phyloP scores from a whole-genome alignment of 2,113 vertebrate species.

The Stictonetta naevosa region DNA sequence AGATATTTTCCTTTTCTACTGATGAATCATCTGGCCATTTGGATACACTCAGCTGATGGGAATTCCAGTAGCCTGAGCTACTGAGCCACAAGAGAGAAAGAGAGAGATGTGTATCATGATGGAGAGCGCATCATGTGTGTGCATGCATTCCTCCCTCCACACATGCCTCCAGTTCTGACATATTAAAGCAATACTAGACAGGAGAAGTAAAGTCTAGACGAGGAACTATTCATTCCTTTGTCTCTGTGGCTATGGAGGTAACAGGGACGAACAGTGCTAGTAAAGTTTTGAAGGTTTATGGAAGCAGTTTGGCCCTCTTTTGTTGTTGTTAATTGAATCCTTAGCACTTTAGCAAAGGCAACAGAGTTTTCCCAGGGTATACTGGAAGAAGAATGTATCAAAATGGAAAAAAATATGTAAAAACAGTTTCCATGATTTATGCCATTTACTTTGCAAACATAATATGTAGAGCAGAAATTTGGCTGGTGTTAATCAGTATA shows the following conservation, averaged over 20 bases:
- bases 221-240: background rate
- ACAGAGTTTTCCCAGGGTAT: background rate
- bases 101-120: background rate
- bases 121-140: fast-evolving
- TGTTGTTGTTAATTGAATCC: conserved; percentile 10
- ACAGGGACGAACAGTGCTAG: background rate
- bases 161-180: background rate
- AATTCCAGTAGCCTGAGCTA: conserved; percentile 12
- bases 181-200: background rate
- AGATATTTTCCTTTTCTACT: background rate
- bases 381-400: background rate
- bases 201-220: background rate
- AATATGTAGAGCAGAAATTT: conserved; percentile 56
- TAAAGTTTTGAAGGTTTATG: conserved; percentile 14
- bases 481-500: conserved; percentile 63
- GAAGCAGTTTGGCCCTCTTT: background rate
- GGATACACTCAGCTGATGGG: background rate
- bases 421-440: conserved; percentile 55
- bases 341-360: conserved; percentile 16
- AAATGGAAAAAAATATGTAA: conserved; percentile 45
- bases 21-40: conserved; percentile 5
- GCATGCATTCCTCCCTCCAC: background rate
- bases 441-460: conserved; percentile 47
- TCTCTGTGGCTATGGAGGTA: background rate
- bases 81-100: background rate